Conservation (phyloP, 2,113 vertebrate genomes). For the Gymnobelideus leadbeateri region DNA sequence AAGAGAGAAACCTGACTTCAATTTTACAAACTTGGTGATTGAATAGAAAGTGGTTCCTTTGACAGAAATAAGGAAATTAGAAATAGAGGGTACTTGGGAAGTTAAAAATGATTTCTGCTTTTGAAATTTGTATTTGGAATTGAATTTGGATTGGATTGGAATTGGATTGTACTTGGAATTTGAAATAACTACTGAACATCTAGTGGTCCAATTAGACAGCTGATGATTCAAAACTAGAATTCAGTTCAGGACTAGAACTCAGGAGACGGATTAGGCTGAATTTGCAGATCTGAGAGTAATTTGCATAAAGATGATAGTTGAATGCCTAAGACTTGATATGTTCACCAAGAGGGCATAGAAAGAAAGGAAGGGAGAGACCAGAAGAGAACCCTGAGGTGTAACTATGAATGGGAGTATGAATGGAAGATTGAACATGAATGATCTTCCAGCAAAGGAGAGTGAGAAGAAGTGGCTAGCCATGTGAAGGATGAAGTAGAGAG, state of each 20-base stretch:
- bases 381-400: not conserved
- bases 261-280: not conserved
- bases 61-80: not conserved
- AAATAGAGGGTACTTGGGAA: not conserved
- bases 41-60: not conserved
- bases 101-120: not conserved
- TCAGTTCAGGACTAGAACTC: not conserved
- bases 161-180: not conserved
- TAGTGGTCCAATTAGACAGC: not conserved
- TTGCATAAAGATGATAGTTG: not conserved
- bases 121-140: not conserved
- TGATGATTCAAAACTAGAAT: not conserved
- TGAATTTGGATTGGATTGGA: not conserved
- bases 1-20: not conserved
- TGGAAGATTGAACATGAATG: not conserved
- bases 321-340: not conserved
- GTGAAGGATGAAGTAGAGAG: not conserved
- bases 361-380: not conserved
- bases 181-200: not conserved
- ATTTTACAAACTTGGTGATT: not conserved
- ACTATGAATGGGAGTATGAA: not conserved
- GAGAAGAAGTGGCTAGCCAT: not conserved
- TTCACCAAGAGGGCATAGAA: not conserved
- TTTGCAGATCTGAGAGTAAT: not conserved
- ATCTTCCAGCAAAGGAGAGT: not conserved